Conservation (phyloP, 2,888 invertebrate species). For the Diplolepis rosae region DNA sequence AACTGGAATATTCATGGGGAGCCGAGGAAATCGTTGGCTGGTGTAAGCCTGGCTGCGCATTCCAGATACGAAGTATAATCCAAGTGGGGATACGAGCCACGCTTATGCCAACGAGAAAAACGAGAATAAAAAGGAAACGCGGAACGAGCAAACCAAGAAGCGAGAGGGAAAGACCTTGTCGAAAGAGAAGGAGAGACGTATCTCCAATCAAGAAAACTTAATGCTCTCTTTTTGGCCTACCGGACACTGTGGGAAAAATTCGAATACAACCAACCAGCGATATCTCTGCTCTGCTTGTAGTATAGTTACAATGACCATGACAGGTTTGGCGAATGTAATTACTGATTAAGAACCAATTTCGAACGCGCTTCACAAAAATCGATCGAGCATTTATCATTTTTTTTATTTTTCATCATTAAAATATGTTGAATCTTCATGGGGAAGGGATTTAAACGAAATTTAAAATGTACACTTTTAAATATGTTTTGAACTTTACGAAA, state of each 20-base stretch:
- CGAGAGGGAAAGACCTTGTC: constrained; percentile 35
- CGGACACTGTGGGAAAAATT: constrained; percentile 68
- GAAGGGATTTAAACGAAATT: too few species aligned
- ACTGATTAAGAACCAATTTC: constrained; percentile 50
- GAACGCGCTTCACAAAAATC: neutral
- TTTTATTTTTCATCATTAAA: too few species aligned
- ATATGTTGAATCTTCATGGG: too few species aligned
- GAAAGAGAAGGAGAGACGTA: constrained; percentile 32
- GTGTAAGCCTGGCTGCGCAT: constrained; percentile 49
- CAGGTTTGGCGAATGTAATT: constrained; percentile 44
- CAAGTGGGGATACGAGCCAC: constrained; percentile 52
- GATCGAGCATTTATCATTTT: neutral
- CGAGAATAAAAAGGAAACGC: constrained; percentile 31
- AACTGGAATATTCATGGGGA: constrained; percentile 48
- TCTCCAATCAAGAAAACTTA: constrained; percentile 42
- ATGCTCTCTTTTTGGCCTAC: constrained; percentile 59
- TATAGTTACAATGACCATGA: constrained; percentile 36
- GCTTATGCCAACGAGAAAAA: constrained; percentile 50
- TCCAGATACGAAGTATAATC: constrained; percentile 51
- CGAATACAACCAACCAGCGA: constrained; percentile 42
- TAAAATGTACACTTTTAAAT: too few species aligned
- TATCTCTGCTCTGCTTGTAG: constrained; percentile 31
- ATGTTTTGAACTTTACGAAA: too few species aligned
- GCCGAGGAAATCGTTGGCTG: constrained; percentile 44
- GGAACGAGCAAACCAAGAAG: constrained; percentile 13